Evolutionary conservation across 92 coral and sea anemone species (phyloP), one percentile per base, ranked within the genome.

Genomic region (Porites divaricata): DNA sequence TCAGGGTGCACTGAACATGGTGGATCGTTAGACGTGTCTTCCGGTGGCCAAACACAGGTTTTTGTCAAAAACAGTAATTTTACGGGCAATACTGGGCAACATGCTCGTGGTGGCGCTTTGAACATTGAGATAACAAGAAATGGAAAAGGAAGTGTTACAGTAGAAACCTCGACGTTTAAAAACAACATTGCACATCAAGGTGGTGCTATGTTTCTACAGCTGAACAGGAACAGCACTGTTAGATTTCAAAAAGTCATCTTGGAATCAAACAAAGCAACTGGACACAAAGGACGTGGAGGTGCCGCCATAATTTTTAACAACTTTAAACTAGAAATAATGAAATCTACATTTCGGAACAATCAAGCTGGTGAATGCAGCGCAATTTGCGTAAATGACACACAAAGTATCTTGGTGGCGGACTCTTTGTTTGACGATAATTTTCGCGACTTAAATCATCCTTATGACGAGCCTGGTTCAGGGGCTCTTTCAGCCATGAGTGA

Each of bases 401-500:
- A 28, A 11, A 72, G 12, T 41, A 21, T 72, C 13, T 21, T 13
- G 45, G 28, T 72, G 14, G 19, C 0, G 19, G 57, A 28, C 45
- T 72, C 77, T 72, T 57, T 72, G 0, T 72, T 72, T 21, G 61
- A 72, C 13, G 14, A 26, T 5, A 72, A 72, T 72, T 21, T 16
- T 54, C 16, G 59, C 1, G 12, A 11, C 1, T 4, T 11, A 15
- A 11, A 54, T 15, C 59, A 15, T 54, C 59, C 16, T 2, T 54
- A 11, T 54, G 14, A 11, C 14, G 16, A 54, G 59, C 16, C 16
- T 54, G 59, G 59, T 54, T 54, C 59, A 54, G 59, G 59, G 10
- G 59, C 59, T 8, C 16, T 54, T 54, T 54, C 13, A 54, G 59
- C 14, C 59, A 54, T 2, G 4, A 54, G 14, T 15, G 10, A 15